Conservation (phyloP, 2,888 invertebrate genomes). For the Tenthredo distinguenda region DNA sequence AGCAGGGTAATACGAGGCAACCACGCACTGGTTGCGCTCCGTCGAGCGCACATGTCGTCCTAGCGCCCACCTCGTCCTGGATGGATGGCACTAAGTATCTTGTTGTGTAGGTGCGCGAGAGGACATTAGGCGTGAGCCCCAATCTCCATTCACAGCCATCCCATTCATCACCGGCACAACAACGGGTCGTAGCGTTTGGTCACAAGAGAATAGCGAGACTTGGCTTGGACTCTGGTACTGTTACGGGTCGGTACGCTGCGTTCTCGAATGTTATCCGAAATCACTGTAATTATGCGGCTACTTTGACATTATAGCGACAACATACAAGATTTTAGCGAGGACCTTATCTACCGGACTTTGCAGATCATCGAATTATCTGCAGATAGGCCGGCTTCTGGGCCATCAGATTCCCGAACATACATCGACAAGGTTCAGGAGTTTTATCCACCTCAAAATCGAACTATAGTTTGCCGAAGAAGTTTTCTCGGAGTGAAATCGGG, state of each 20-base stretch:
- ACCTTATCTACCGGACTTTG: not conserved
- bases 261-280: not conserved
- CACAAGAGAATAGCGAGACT: slow-evolving; percentile 48
- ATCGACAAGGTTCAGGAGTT: not conserved
- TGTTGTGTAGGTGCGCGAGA: slow-evolving; percentile 52
- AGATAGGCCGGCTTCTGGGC: not conserved
- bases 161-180: slow-evolving; percentile 49
- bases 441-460: not conserved
- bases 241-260: not conserved
- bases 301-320: not conserved
- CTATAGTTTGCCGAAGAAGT: not conserved
- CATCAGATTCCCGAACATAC: not conserved
- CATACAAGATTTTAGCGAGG: not conserved
- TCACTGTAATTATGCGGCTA: not conserved
- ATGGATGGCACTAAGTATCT: slow-evolving; percentile 53
- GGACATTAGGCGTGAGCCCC: slow-evolving; percentile 53
- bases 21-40: slow-evolving; percentile 73
- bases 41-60: slow-evolving; percentile 76
- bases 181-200: slow-evolving; percentile 29
- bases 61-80: slow-evolving; percentile 50
- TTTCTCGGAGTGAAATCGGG: not conserved
- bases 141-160: slow-evolving; percentile 52
- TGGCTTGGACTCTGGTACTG: slow-evolving; percentile 20
- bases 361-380: not conserved
- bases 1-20: slow-evolving; percentile 21